These are phyloP conservation scores for Caenorhabditis briggsae DNA, from an alignment of 1,140 invertebrate species.

Conservation along the genomic window DNA sequence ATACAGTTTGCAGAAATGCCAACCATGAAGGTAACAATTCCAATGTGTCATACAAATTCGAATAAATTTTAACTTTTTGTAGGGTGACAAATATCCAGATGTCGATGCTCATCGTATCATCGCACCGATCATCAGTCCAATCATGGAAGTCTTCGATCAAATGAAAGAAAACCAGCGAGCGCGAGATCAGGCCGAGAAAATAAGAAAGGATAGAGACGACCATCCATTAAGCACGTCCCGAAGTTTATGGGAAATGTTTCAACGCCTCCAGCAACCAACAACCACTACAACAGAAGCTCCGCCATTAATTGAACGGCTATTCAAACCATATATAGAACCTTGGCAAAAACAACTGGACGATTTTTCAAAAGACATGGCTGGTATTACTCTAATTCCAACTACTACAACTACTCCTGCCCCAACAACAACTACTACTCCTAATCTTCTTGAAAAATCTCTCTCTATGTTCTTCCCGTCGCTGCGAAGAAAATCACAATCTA, in stretches of 20 bases:
- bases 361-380: conserved; percentile 59
- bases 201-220: conserved; percentile 54
- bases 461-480: conserved; percentile 52
- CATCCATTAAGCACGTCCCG: conserved; percentile 22
- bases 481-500: conserved; percentile 24
- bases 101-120: conserved; percentile 58
- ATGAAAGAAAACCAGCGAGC: conserved; percentile 60
- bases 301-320: conserved; percentile 54
- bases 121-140: conserved; percentile 46
- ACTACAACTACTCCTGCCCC: conserved; percentile 51
- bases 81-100: conserved; percentile 38
- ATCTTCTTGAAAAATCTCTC: conserved; percentile 25
- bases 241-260: conserved; percentile 49
- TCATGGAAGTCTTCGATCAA: conserved; percentile 60
- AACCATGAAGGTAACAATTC: conserved; percentile 32
- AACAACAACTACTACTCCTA: conserved; percentile 17
- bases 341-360: conserved; percentile 61
- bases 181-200: conserved; percentile 51
- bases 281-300: conserved; percentile 60
- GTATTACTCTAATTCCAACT: conserved; percentile 50
- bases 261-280: conserved; percentile 43
- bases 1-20: conserved; percentile 17
- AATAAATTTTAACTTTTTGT: not conserved
- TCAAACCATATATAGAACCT: conserved; percentile 61
- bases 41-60: not conserved